Base-by-base conservation (phyloP, 2,113 vertebrate species). In the Turdus rufiventris region DNA sequence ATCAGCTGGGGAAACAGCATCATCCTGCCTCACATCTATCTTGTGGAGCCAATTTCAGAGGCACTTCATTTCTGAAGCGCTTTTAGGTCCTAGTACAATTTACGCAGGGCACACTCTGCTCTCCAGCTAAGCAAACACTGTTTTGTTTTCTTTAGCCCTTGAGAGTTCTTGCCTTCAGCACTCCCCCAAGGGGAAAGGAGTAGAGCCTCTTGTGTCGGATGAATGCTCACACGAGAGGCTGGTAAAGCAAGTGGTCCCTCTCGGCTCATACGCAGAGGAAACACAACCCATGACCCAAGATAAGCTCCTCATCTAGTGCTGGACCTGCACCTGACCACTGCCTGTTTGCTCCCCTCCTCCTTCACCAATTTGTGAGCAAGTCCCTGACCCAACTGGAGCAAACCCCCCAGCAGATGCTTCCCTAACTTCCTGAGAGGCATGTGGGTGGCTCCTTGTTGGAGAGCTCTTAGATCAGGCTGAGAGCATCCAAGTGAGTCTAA, bases 91-190 rank as follows among this genome's bases (percentile, higher is more conserved):
- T 88, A 62, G 67, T 81, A 74, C 77, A 87, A 93, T 92, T 97
- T 97, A 88, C 80, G 23, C 62, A 87, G 68, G 86, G 90, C 91
- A 89, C 88, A 63, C 93, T 95, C 86, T 79, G 43, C 92, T 96
- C 91, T 94, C 91, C 91, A 93, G 94, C 87, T 93, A 94, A 96
- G 94, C 80, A 97, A 96, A 96, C 95, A 96, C 9, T 72, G 91
- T 20, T 96, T 97, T 96, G 95, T 97, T 96, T 96, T 94, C 92
- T 82, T 85, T 95, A 95, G 96, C 88, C 81, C 70, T 94, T 50
- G 74, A 97, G 96, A 95, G 91, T 94, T 88, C 94, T 97, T 91
- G 68, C 88, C 63, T 92, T 38, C 76, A 92, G 76, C 18, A 7
- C 51, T 10, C 38, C 76, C 76, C 88, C 86, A 88, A 68, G 87